Base-by-base conservation (phyloP, 2,113 vertebrate genomes). In the Albula goreensis region DNA sequence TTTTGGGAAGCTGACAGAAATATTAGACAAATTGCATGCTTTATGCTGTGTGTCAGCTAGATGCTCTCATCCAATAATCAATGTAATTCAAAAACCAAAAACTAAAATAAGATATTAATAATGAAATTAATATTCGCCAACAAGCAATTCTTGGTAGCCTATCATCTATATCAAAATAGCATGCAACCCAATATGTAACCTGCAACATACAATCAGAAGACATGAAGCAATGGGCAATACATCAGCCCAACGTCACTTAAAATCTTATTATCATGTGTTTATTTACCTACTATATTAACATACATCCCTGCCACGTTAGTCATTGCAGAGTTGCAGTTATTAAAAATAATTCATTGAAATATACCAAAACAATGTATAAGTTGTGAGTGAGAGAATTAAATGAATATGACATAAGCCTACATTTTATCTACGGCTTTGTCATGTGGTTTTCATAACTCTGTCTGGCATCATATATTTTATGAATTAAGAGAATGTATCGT, bases 121-220 rank as follows among this genome's bases (percentile, higher is more conserved):
- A 9, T 52, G 19, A 81, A 81, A 80, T 80, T 25, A 77, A 77
- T 25, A 78, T 31, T 78, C 6, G n/a, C 4, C 74, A 78, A 48
- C 41, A 11, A 41, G 41, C 74, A 66, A 22, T 66, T 5, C 74
- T 78, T 78, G 74, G 12, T n/a, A 41, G 8, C 31, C 31, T 41
- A 1, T 41, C 31, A 41, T 78, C 41, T 41, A 78, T 8, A 48
- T 88, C 85, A 86, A 41, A 41, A 86, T 85, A 48, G 17, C 2
- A 15, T 53, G 50, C 4, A 12, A 50, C 22, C 31, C 31, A 41
- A 41, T 41, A 41, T 41, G 31, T 41, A 41, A 70, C 51, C 70
- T 77, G 53, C 6, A 31, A 22, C 48, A 70, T 82, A 66, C 19
- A 41, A 25, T 15, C 41, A 41, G 5, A 49, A 22, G 15, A 4